Base-by-base conservation (phyloP, 2,888 invertebrate species). In the Volucella inflata region DNA sequence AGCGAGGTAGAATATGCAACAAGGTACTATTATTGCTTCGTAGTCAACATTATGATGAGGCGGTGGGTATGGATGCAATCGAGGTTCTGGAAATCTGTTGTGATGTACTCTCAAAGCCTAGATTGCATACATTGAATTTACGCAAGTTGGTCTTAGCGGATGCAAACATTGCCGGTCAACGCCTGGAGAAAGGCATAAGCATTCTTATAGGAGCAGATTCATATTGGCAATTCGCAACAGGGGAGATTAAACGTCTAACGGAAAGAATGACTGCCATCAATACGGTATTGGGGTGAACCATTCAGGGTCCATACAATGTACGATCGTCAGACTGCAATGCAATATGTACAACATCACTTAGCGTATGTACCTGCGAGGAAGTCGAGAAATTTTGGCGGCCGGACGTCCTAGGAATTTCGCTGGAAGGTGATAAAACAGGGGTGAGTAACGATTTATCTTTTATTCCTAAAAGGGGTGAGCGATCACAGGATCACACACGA, bases 21-120 rank as follows among this genome's bases (percentile, higher is more conserved):
- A 60, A 60, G 21, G 44, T 60, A 9, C 42, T 42, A 44, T 2
- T 60, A 17, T 10, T 42, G 60, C 11, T 60, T 38, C 10, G 44
- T 12, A 44, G 60, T 60, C 60, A 60, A 44, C 17, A 60, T 44
- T 16, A 11, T 44, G 40, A 60, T 60, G 14, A 60, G 21, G 60
- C 60, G 2, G 44, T 60, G 2, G 17, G 42, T 38, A 17, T 60
- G 38, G 60, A 44, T 3, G 60, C 60, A 44, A 44, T 60, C 17
- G 44, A 44, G 17, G 60, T 60, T 8, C 60, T 44, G 2, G 60
- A 60, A 44, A 60, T 60, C 3, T 60, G 42, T 44, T 44, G 42
- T 16, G 51, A 51, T 16, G 51, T 51, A 16, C 44, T 60, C 11
- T n/a, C 60, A 44, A 21, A 44, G 14, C 44, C 60, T 14, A 21